These are phyloP conservation scores for Myiotriccus ornatus DNA, from an alignment of 2,797 vertebrate genomes.

Conservation along the genomic window DNA sequence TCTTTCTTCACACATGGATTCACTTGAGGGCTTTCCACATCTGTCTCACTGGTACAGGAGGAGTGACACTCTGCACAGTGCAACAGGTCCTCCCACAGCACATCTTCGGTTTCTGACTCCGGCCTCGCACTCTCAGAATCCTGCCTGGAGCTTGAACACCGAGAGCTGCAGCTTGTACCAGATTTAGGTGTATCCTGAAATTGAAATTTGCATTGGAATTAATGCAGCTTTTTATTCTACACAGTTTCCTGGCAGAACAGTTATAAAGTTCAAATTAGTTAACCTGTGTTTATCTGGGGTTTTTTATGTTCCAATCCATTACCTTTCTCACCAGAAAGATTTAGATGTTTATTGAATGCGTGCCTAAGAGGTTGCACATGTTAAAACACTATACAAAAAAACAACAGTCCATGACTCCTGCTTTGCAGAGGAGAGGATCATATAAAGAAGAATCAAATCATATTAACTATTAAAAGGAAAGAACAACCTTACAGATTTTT, in stretches of 20 bases:
- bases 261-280: not conserved
- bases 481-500: not conserved
- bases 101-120: conserved; percentile 95
- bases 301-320: not conserved
- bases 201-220: conserved; percentile 54
- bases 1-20: conserved; percentile 90
- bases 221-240: conserved; percentile 9
- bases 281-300: fast-evolving
- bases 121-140: conserved; percentile 94
- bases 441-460: not conserved
- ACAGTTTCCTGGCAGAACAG: not conserved
- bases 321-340: not conserved
- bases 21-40: conserved; percentile 85
- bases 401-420: not conserved
- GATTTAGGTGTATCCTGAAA: conserved; percentile 91
- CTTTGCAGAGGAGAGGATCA: not conserved
- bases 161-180: conserved; percentile 93
- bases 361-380: not conserved
- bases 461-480: not conserved
- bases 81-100: conserved; percentile 96
- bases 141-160: conserved; percentile 92
- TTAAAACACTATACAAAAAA: not conserved
- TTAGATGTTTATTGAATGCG: not conserved
- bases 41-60: conserved; percentile 93
- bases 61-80: conserved; percentile 95